Percentiles rank a stretch among this genome's conserved stretches.
Conservation (phyloP, 2,797 vertebrate genomes). For the Glossophaga mutica region DNA sequence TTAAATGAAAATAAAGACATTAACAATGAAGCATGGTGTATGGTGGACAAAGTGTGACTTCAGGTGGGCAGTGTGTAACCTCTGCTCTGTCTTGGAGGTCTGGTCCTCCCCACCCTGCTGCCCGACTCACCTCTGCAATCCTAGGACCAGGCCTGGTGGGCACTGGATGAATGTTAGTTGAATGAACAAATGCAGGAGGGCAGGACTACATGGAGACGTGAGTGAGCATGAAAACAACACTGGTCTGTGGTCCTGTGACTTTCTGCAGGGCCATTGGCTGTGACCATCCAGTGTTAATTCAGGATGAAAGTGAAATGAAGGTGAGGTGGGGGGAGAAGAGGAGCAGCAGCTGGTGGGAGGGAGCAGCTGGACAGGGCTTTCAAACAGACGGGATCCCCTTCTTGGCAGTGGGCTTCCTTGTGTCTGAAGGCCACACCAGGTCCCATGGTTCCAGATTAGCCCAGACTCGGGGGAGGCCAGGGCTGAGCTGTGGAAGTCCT, state of each 20-base stretch:
- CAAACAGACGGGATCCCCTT: fast-evolving
- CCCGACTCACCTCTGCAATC: not conserved
- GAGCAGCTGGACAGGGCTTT: not conserved
- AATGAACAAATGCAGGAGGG: not conserved
- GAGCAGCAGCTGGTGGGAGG: not conserved
- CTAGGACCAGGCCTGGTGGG: not conserved
- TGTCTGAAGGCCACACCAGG: not conserved
- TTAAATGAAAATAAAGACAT: not conserved
- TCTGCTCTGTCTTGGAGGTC: not conserved
- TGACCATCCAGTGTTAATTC: not conserved
- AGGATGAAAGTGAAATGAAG: not conserved
- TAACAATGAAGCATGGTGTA: not conserved
- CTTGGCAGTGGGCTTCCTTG: not conserved
- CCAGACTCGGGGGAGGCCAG: too few species aligned
- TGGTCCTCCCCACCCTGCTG: fast-evolving
- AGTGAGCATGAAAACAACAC: too few species aligned
- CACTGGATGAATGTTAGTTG: not conserved
- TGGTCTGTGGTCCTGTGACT: not conserved
- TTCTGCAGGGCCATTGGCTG: not conserved
- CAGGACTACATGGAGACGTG: fast-evolving
- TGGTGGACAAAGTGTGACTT: fast-evolving
- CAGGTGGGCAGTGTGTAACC: fast-evolving
- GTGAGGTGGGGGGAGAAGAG: not conserved
- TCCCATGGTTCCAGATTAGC: not conserved
- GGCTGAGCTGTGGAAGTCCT: not conserved